Evolutionary conservation across 1,140 invertebrate genomes (phyloP).

Genomic region (Pseudomyrmex flavicornis): DNA sequence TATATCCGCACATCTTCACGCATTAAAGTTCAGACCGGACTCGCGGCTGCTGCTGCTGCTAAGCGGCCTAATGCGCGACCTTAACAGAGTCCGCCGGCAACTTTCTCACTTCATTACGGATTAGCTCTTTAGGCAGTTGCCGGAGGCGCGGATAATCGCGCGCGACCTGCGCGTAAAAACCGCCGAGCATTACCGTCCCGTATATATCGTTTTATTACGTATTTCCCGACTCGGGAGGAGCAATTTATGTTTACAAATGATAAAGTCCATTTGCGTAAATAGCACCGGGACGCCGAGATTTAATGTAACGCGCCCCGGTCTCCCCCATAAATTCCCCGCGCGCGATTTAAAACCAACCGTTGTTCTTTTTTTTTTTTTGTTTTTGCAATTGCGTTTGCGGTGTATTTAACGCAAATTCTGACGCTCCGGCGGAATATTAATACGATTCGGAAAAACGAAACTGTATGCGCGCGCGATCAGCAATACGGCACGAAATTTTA

Average conservation of each 20-base stretch:
- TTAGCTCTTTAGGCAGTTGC: constrained; percentile 70
- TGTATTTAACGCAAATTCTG: constrained; percentile 24
- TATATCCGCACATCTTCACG: constrained; percentile 49
- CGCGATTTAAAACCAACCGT: constrained; percentile 8
- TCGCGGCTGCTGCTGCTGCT: constrained; percentile 52
- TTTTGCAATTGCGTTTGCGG: constrained; percentile 1
- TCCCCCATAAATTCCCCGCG: constrained; percentile 7
- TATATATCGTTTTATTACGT: constrained; percentile 45
- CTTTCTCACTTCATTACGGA: constrained; percentile 65
- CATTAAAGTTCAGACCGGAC: constrained; percentile 69
- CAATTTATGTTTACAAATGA: constrained; percentile 55
- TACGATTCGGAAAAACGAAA: constrained; percentile 7
- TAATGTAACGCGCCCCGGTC: constrained; percentile 7
- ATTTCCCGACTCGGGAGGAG: constrained; percentile 3
- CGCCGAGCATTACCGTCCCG: constrained; percentile 17
- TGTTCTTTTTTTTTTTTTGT: neutral
- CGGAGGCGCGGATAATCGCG: constrained; percentile 63
- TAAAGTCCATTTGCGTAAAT: constrained; percentile 55
- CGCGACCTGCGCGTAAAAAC: constrained; percentile 49
- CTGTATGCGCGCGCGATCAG: neutral
- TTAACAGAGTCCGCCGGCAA: constrained; percentile 55
- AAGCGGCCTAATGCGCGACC: constrained; percentile 65
- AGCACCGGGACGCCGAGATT: constrained; percentile 43
- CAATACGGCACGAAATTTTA: neutral
- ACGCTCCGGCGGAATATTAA: neutral